Conservation (phyloP, 2,797 vertebrate species). For the Pempheris klunzingeri region DNA sequence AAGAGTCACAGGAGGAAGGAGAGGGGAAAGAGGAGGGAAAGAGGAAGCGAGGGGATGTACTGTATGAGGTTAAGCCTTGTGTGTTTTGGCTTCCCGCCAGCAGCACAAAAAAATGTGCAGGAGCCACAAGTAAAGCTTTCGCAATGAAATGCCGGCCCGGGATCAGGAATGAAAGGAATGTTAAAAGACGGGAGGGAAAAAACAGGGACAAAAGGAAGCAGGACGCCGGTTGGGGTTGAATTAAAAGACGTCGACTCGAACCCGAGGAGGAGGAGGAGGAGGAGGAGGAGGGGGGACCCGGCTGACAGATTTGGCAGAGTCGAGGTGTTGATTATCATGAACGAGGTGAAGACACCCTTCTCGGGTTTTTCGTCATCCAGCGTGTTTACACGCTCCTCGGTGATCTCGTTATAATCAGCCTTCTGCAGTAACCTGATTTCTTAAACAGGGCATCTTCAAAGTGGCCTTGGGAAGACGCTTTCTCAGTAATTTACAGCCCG, state of each 20-base stretch:
- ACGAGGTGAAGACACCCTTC: conserved; percentile 42
- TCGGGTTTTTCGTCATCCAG: conserved; percentile 15
- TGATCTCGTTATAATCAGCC: conserved; percentile 29
- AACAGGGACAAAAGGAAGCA: conserved; percentile 21
- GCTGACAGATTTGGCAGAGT: conserved; percentile 32
- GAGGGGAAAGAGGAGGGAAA: not conserved
- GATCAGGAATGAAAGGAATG: conserved; percentile 72
- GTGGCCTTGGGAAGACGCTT: conserved; percentile 7
- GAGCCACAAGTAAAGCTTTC: conserved; percentile 47
- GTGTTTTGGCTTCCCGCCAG: conserved; percentile 51
- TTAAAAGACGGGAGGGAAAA: conserved; percentile 16
- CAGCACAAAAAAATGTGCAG: conserved; percentile 1
- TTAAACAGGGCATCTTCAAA: conserved; percentile 19
- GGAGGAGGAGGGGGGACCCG: not conserved
- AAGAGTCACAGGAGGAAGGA: conserved; percentile 19
- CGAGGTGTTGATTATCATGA: conserved; percentile 44
- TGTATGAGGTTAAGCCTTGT: conserved; percentile 39
- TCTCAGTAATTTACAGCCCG: not conserved
- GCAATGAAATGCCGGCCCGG: conserved; percentile 7
- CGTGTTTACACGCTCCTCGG: conserved; percentile 11
- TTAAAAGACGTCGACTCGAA: conserved; percentile 13
- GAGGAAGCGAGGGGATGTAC: conserved; percentile 10
- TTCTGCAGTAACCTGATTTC: conserved; percentile 10
- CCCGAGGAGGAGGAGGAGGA: conserved; percentile 16
- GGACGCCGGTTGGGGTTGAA: conserved; percentile 8